Conservation (phyloP, 2,888 invertebrate species). For the Ecdyonurus torrentis region DNA sequence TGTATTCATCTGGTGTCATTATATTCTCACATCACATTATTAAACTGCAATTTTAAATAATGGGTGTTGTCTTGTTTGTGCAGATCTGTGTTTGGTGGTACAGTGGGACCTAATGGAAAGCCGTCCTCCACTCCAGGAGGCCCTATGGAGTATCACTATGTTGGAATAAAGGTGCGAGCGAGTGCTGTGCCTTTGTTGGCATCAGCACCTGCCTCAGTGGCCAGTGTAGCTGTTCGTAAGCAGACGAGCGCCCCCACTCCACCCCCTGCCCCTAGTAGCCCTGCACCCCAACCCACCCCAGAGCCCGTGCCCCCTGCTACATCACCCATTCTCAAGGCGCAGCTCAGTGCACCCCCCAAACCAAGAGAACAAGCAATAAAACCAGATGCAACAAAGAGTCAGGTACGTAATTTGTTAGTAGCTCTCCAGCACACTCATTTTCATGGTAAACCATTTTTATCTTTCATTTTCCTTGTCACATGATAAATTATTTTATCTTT, state of each 20-base stretch:
- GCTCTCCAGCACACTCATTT: background rate
- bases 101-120: conserved; percentile 53
- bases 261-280: conserved; percentile 1
- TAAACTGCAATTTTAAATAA: background rate
- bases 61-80: conserved; percentile 15
- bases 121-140: conserved; percentile 4
- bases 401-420: conserved; percentile 30
- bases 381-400: conserved; percentile 35
- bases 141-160: conserved; percentile 27
- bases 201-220: conserved; percentile 12
- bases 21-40: too few species aligned
- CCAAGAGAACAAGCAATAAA: conserved; percentile 24
- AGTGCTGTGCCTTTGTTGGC: conserved; percentile 35
- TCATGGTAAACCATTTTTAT: too few species aligned
- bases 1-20: too few species aligned
- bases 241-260: conserved; percentile 9
- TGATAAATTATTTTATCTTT: background rate
- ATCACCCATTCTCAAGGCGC: conserved; percentile 70
- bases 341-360: conserved; percentile 53
- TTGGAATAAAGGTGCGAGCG: conserved; percentile 47
- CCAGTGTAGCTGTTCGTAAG: conserved; percentile 7
- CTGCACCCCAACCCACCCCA: background rate
- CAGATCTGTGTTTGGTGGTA: conserved; percentile 67
- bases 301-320: background rate
- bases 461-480: too few species aligned